These are phyloP conservation scores for Synanthedon andrenaeformis DNA, from an alignment of 2,888 invertebrate genomes.

Conservation along the genomic window DNA sequence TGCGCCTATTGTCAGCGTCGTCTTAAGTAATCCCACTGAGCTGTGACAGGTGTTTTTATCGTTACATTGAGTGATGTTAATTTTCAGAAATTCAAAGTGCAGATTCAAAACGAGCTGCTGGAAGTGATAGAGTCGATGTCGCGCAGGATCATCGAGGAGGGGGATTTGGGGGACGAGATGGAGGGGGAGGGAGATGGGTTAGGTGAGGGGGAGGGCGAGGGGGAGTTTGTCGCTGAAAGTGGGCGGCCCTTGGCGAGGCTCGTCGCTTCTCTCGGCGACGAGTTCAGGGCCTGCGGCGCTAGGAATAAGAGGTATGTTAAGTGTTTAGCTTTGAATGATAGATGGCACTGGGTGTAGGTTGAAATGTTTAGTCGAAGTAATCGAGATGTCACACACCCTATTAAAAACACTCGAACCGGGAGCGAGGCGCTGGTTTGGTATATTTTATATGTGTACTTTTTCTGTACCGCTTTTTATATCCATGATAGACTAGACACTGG, in stretches of 20 bases:
- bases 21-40: too few species aligned
- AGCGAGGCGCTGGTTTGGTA: too few species aligned
- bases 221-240: conserved; percentile 36
- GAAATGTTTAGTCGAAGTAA: background rate
- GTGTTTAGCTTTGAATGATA: background rate
- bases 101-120: conserved; percentile 85
- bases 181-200: conserved; percentile 34
- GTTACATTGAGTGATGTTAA: too few species aligned
- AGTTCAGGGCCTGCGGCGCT: conserved; percentile 46
- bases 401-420: too few species aligned
- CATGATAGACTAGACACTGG: too few species aligned
- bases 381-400: too few species aligned
- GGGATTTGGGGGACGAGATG: conserved; percentile 41
- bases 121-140: conserved; percentile 85
- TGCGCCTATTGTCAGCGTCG: too few species aligned
- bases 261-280: conserved; percentile 40
- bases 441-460: too few species aligned
- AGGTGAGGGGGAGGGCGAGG: conserved; percentile 21
- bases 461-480: too few species aligned
- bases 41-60: too few species aligned
- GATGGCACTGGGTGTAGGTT: too few species aligned
- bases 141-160: conserved; percentile 77
- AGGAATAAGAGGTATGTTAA: conserved; percentile 41
- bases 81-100: conserved; percentile 79
- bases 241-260: conserved; percentile 47